A percentile compares a stretch with the other conserved stretches of the same genome.
Evolutionary conservation across 2,797 vertebrate species (phyloP).

Genomic region (Rhynchonycteris naso): DNA sequence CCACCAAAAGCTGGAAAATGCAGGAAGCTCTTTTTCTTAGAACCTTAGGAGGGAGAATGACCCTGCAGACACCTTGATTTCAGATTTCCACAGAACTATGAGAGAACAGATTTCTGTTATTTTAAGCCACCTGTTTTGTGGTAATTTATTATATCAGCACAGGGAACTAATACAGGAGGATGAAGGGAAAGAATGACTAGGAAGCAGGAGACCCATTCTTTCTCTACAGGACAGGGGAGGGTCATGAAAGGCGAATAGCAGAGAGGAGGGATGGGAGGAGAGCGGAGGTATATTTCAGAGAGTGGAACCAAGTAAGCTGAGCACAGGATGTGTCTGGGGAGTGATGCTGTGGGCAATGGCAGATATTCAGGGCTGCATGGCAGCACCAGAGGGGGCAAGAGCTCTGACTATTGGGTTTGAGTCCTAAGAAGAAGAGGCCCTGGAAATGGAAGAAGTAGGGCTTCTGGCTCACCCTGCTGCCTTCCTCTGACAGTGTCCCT

Average conservation of each 20-base stretch:
- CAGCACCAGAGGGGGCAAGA: neutral
- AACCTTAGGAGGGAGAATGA: neutral
- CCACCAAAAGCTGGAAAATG: neutral
- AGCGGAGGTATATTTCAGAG: neutral
- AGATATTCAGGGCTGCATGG: neutral
- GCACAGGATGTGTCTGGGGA: neutral
- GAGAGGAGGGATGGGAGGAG: neutral
- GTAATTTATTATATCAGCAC: neutral
- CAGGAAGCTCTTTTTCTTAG: neutral
- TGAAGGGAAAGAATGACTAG: neutral
- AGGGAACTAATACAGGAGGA: neutral
- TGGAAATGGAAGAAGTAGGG: neutral
- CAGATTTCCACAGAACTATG: neutral
- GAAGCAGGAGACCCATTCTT: neutral
- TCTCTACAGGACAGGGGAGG: neutral
- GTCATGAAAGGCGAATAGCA: neutral
- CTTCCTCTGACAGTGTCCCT: neutral
- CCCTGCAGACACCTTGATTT: neutral
- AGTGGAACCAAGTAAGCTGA: neutral
- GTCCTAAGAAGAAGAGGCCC: neutral
- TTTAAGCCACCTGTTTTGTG: neutral
- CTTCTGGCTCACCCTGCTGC: neutral
- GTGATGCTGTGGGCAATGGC: fast-evolving
- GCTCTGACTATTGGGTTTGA: fast-evolving
- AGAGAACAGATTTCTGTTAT: neutral